Evolutionary conservation across 2,888 invertebrate genomes (phyloP), one percentile per base, ranked within the genome.

Genomic region (Adelphocoris suturalis): DNA sequence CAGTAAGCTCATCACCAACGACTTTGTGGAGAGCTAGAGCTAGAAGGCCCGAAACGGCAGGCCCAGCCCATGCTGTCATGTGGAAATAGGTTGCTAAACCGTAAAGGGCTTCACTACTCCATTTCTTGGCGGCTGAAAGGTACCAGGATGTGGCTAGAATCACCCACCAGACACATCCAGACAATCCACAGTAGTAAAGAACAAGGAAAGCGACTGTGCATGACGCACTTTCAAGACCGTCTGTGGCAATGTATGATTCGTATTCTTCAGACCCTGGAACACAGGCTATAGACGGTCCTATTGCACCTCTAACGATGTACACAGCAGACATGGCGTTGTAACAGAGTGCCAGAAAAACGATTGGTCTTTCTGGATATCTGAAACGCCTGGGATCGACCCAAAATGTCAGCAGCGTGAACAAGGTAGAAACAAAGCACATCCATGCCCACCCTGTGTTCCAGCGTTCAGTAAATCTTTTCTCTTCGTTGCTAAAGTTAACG

Each of bases 41-140:
- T 5, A 96, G 96, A 90, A 97, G 97, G 19, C 98, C 97, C 92
- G 97, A 96, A 14, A 97, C 95, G 68, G 97, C 96, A 0, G 98
- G 97, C 92, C 97, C 95, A 90, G 97, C 97, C 98, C 98, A 98
- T 0, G 98, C 96, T 0, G 96, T 95, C 0, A 97, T 96, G 93
- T 98, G 98, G 91, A 98, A 96, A 92, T 97, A 96, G 23, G 97
- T 96, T 0, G 97, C 96, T 47, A 97, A 96, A 84, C 97, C 96
- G 93, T 97, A 97, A 87, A 98, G 95, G 1, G 98, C 97, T 93
- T 98, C 98, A 90, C 97, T 97, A 46, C 97, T 97, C 98, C 98
- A 98, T 93, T 98, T 97, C 93, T 97, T 96, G 78, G 97, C 97
- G 0, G 98, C 97, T 5, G 97, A 97, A 84, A 98, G 94, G 93